These are phyloP conservation scores for Salvator merianae DNA, from an alignment of 2,113 vertebrate genomes.

Conservation along the genomic window DNA sequence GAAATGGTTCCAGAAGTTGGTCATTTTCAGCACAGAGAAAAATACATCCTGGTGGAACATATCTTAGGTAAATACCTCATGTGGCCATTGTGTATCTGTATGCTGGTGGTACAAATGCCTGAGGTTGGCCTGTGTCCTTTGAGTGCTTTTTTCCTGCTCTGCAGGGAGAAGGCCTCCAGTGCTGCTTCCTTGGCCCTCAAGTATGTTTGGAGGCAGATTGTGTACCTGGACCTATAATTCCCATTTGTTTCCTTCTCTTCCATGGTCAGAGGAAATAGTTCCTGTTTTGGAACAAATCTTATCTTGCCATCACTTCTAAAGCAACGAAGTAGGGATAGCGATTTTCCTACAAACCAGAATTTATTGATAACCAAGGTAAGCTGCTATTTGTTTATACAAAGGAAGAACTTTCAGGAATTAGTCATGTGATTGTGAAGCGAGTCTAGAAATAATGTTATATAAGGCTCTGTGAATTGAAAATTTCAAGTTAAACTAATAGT, in stretches of 20 bases:
- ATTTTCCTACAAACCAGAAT: not conserved
- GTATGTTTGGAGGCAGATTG: too few species aligned
- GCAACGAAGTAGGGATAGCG: not conserved
- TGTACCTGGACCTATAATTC: too few species aligned
- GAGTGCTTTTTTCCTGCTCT: too few species aligned
- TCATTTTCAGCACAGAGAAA: too few species aligned
- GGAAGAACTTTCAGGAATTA: not conserved
- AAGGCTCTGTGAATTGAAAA: not conserved
- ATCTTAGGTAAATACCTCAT: too few species aligned
- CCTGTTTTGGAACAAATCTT: not conserved
- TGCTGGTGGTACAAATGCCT: too few species aligned
- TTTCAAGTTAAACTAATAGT: not conserved
- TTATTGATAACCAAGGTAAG: not conserved
- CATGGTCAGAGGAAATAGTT: not conserved
- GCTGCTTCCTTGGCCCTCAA: too few species aligned
- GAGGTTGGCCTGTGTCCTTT: too few species aligned
- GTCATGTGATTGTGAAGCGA: not conserved
- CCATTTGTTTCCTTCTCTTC: not conserved
- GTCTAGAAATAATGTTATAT: not conserved
- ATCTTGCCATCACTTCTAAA: not conserved
- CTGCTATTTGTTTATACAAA: not conserved
- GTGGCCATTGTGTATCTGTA: too few species aligned
- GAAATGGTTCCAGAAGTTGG: too few species aligned
- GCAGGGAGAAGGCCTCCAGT: too few species aligned
- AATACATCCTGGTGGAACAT: too few species aligned